Evolutionary conservation across 2,797 vertebrate genomes (phyloP), one percentile per base, ranked within the genome.

Genomic region (Oryzias sinensis): DNA sequence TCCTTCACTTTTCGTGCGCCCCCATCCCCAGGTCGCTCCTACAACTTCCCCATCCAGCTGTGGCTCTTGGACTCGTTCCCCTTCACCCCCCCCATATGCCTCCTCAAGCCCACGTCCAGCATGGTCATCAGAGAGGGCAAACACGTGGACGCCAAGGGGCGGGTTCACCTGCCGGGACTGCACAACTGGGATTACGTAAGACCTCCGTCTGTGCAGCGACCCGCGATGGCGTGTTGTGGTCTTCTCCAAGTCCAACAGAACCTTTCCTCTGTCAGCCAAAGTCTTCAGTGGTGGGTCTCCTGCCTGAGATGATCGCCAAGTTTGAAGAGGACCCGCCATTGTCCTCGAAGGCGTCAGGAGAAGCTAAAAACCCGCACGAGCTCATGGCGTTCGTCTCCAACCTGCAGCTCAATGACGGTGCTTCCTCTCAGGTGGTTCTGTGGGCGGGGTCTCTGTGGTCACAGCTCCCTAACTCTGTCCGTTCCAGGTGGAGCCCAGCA

Each of bases 11-110:
- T 33, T 9, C 29, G 8, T 33, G 27, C 5, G 6, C 29, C 4
- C 0, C 13, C 53, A 3, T 54, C 29, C 25, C 1, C 18, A 99
- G 97, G 96, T 43, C 90, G 68, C 60, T 90, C 87, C 1, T 99
- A 98, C 71, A 98, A 99, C 88, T 93, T 98, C 65, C 97, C 97
- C 25, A 63, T 99, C 70, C 85, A 74, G 78, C 85, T 99, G 54
- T 99, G 97, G 97, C 90, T 99, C 74, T 67, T 98, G 90, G 95
- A 98, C 89, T 98, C 96, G 0, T 94, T 98, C 73, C 97, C 97
- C 45, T 95, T 98, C 89, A 93, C 96, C 16, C 97, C 97, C 0
- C 97, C 96, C 41, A 94, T 99, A 66, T 98, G 96, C 66, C 90
- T 96, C 70, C 70, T 99, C 82, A 93, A 93, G 56, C 97, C 97